Conservation (phyloP, 2,113 vertebrate genomes). For the Microtus oregoni region DNA sequence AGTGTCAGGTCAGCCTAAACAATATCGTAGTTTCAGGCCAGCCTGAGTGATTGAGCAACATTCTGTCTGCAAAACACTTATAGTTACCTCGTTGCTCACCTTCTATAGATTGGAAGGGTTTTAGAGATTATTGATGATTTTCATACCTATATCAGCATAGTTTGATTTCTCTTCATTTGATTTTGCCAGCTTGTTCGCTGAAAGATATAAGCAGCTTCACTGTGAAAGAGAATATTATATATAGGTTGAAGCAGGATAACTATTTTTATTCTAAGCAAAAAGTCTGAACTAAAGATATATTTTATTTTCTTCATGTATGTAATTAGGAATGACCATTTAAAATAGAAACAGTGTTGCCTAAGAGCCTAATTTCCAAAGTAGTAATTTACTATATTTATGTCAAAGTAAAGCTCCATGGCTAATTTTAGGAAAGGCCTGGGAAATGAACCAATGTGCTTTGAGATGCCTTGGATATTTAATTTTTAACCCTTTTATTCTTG, state of each 20-base stretch:
- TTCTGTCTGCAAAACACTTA: background rate
- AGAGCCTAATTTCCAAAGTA: constrained; percentile 70
- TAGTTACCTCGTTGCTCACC: background rate
- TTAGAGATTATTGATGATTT: constrained; percentile 26
- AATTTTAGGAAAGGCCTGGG: constrained; percentile 59
- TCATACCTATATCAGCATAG: background rate
- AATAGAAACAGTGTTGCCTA: constrained; percentile 58
- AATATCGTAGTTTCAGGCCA: background rate
- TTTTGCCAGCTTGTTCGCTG: background rate
- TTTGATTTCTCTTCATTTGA: constrained; percentile 59
- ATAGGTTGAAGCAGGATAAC: constrained; percentile 37
- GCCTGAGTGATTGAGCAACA: background rate
- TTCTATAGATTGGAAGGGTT: background rate
- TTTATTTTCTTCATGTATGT: constrained; percentile 55
- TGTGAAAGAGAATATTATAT: constrained; percentile 28
- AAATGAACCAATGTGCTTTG: constrained; percentile 55
- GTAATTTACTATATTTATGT: constrained; percentile 72
- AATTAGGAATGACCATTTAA: constrained; percentile 76
- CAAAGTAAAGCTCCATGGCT: constrained; percentile 20
- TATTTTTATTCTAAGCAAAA: constrained; percentile 67
- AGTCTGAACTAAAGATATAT: constrained; percentile 61
- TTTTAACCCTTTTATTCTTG: constrained; percentile 26
- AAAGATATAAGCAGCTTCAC: constrained; percentile 56
- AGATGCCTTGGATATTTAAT: background rate
- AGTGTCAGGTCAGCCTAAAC: background rate